A percentile compares a stretch with the other conserved stretches of the same genome.
These are phyloP conservation scores for Byasa hedistus DNA, from an alignment of 2,888 invertebrate genomes.

Conservation along the genomic window DNA sequence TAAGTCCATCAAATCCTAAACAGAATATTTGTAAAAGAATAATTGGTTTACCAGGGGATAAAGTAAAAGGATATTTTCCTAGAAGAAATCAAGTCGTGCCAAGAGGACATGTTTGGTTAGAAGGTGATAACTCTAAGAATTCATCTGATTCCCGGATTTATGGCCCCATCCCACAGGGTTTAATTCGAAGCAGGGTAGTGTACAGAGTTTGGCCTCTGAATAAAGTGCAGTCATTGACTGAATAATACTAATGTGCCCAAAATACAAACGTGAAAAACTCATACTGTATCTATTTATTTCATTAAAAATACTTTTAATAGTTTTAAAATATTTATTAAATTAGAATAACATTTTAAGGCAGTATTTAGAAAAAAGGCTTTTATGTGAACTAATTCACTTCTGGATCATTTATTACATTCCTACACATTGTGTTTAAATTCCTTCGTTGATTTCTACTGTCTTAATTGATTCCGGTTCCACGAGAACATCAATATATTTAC, in stretches of 20 bases:
- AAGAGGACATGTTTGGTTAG: conserved; percentile 93
- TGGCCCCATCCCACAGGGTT: conserved; percentile 92
- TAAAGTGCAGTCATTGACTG: conserved; percentile 63
- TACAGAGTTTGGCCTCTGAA: conserved; percentile 88
- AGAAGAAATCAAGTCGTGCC: conserved; percentile 83
- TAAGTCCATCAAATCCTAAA: conserved; percentile 88
- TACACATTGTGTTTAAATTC: not conserved
- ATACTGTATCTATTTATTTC: not conserved
- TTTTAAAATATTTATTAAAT: not conserved
- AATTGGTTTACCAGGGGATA: conserved; percentile 87
- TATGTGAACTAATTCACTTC: not conserved
- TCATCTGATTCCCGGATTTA: conserved; percentile 93
- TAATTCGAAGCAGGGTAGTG: conserved; percentile 90
- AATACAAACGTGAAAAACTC: too few species aligned
- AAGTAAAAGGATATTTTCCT: conserved; percentile 69
- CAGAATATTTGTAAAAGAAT: conserved; percentile 93
- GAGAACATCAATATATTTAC: conserved; percentile 48
- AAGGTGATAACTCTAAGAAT: conserved; percentile 92
- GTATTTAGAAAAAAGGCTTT: not conserved
- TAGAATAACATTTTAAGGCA: not conserved
- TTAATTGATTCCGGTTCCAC: conserved; percentile 66
- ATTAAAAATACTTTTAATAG: not conserved
- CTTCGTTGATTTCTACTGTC: conserved; percentile 65
- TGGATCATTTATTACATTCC: not conserved
- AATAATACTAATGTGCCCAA: conserved; percentile 37